Evolutionary conservation across 2,888 invertebrate species (phyloP).

Genomic region (Trissoscelio sp.): DNA sequence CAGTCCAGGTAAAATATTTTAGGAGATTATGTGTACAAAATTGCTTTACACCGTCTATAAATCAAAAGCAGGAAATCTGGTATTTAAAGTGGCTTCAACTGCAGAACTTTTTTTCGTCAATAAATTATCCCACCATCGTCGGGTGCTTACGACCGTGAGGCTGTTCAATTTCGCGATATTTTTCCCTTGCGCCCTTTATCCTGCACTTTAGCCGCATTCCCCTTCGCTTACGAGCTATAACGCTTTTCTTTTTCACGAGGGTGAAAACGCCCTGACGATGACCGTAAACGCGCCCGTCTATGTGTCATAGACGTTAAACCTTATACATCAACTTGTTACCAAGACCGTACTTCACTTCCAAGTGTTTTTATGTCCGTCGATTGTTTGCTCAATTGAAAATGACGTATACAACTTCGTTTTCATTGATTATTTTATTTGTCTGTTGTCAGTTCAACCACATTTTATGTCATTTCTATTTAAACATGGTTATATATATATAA

Average conservation of each 20-base stretch:
- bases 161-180: slow-evolving; percentile 70
- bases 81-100: slow-evolving; percentile 43
- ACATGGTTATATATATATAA: no score
- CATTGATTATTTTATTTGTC: no score
- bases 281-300: slow-evolving; percentile 35
- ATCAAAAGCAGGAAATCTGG: slow-evolving; percentile 30
- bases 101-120: slow-evolving; percentile 34
- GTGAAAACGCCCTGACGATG: slow-evolving; percentile 49
- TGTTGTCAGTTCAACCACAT: no score
- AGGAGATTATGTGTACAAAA: background rate
- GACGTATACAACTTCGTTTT: no score
- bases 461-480: no score
- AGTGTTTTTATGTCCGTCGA: slow-evolving; percentile 44
- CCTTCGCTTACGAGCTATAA: slow-evolving; percentile 39
- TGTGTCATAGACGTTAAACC: slow-evolving; percentile 44
- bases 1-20: no score
- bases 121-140: slow-evolving; percentile 41
- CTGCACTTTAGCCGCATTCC: slow-evolving; percentile 47
- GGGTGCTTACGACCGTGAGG: slow-evolving; percentile 42
- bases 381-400: slow-evolving; percentile 58
- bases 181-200: slow-evolving; percentile 55
- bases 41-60: slow-evolving; percentile 11
- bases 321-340: slow-evolving; percentile 46
- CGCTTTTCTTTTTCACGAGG: slow-evolving; percentile 42
- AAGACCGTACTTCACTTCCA: slow-evolving; percentile 32